Conservation (phyloP, 2,797 vertebrate genomes). For the Tapirus indicus region DNA sequence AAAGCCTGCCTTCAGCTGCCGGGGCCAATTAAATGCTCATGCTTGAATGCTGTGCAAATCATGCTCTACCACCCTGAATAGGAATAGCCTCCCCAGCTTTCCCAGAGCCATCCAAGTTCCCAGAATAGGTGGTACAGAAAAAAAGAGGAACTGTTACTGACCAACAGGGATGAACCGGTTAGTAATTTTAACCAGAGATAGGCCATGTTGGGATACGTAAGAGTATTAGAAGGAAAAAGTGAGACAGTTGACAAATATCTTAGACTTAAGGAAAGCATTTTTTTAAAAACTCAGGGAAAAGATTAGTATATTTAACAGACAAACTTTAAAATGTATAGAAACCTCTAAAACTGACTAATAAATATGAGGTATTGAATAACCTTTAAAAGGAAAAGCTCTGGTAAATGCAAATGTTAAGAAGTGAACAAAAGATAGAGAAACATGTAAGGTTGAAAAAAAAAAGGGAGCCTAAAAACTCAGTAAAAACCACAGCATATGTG, state of each 20-base stretch:
- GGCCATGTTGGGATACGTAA: background rate
- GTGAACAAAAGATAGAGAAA: background rate
- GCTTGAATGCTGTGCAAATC: background rate
- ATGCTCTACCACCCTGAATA: background rate
- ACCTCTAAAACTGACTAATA: background rate
- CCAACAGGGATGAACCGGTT: background rate
- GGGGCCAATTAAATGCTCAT: background rate
- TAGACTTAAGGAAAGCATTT: background rate
- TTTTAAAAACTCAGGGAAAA: background rate
- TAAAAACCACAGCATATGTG: background rate
- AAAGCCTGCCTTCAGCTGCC: background rate
- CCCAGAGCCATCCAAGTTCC: conserved; percentile 25
- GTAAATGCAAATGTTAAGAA: background rate
- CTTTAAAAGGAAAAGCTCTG: conserved; percentile 11
- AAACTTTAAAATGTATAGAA: conserved; percentile 31
- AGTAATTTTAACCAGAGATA: background rate
- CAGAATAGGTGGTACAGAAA: background rate
- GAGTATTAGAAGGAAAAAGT: background rate
- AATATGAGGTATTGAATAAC: background rate
- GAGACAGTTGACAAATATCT: background rate
- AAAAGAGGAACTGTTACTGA: background rate
- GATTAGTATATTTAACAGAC: background rate
- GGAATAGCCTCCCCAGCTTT: background rate
- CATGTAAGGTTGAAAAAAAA: background rate
- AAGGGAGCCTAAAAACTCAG: background rate